These are phyloP conservation scores for Zonitis immaculata DNA, from an alignment of 2,888 invertebrate species.

Conservation along the genomic window DNA sequence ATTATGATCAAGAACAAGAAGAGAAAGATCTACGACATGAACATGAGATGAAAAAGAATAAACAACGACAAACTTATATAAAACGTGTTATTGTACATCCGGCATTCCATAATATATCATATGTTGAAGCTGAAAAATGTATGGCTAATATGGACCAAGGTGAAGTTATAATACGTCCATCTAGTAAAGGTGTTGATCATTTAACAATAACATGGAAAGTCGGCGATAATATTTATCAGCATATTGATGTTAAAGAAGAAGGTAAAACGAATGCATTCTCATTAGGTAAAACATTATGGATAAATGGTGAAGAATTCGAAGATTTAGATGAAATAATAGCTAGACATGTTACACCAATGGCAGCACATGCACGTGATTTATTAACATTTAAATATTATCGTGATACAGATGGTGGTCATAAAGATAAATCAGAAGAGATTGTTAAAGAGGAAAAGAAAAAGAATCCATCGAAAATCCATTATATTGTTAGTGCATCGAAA, in stretches of 20 bases:
- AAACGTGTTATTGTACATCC: conserved; percentile 98
- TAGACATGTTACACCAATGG: conserved; percentile 95
- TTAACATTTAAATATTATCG: conserved; percentile 88
- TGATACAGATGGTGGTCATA: conserved; percentile 69
- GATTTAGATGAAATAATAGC: conserved; percentile 99
- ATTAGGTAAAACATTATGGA: conserved; percentile 81
- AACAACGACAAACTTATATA: conserved; percentile 80
- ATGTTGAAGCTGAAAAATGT: conserved; percentile 84
- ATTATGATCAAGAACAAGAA: conserved; percentile 84
- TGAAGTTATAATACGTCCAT: conserved; percentile 93
- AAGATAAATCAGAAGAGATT: conserved; percentile 82
- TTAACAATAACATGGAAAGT: conserved; percentile 99
- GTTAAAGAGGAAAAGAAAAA: conserved; percentile 86
- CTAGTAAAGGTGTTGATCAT: conserved; percentile 93
- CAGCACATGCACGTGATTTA: conserved; percentile 85
- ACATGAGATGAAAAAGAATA: conserved; percentile 75
- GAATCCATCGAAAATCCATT: conserved; percentile 83
- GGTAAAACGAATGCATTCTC: conserved; percentile 96
- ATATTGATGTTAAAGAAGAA: conserved; percentile 93
- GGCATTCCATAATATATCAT: conserved; percentile 94
- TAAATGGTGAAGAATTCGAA: conserved; percentile 91
- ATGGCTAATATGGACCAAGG: conserved; percentile 94
- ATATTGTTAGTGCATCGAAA: conserved; percentile 78
- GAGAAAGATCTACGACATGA: conserved; percentile 74
- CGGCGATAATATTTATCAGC: conserved; percentile 87